Conservation (phyloP, 2,888 invertebrate species). For the Frankliniella fusca region DNA sequence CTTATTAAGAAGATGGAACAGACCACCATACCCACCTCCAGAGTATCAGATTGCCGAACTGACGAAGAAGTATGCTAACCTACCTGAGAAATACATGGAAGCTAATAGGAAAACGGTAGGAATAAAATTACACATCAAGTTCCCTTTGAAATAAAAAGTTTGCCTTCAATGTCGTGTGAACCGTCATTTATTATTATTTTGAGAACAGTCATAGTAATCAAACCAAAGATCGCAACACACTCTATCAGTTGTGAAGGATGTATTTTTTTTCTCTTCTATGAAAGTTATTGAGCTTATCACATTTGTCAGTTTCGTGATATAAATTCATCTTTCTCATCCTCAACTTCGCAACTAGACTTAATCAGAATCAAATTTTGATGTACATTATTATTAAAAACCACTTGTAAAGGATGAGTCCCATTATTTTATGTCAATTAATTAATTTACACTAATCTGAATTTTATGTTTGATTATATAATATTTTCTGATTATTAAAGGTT, state of each 20-base stretch:
- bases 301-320: too few relatives aligned
- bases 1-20: not conserved
- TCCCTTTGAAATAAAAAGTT: not conserved
- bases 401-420: too few relatives aligned
- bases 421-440: too few relatives aligned
- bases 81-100: slow-evolving; percentile 79
- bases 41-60: slow-evolving; percentile 57
- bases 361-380: not conserved
- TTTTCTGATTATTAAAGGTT: slow-evolving; percentile 51
- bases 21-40: not conserved
- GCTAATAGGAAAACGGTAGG: slow-evolving; percentile 68
- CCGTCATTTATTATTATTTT: slow-evolving; percentile 29
- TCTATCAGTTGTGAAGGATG: too few relatives aligned
- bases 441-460: too few relatives aligned
- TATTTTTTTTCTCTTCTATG: too few relatives aligned
- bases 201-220: too few relatives aligned
- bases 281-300: slow-evolving; percentile 27
- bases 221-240: too few relatives aligned
- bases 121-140: slow-evolving; percentile 18
- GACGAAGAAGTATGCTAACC: slow-evolving; percentile 74
- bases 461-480: too few relatives aligned
- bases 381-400: not conserved
- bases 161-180: slow-evolving; percentile 26
- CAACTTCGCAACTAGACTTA: too few relatives aligned
- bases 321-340: too few relatives aligned